A percentile compares a stretch with the other conserved stretches of the same genome.
Conservation (phyloP, 2,797 vertebrate species). For the Rhodeus uyekii region DNA sequence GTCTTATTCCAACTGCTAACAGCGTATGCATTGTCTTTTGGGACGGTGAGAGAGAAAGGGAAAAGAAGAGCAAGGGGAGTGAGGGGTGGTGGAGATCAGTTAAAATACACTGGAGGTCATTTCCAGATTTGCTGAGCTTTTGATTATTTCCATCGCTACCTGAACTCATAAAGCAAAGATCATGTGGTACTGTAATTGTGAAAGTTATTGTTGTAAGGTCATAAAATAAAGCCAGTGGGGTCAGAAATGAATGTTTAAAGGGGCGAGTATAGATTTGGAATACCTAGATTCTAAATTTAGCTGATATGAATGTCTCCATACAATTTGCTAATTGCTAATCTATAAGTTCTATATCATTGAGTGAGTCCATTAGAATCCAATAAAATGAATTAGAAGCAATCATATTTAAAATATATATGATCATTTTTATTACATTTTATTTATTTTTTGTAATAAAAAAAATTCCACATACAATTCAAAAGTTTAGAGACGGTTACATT, state of each 20-base stretch:
- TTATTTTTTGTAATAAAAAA: too few species aligned
- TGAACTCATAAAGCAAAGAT: neutral
- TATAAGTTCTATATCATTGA: too few species aligned
- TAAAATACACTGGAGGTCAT: neutral
- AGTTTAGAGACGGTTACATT: neutral
- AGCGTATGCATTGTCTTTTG: neutral
- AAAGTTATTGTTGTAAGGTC: neutral
- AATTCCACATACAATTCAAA: too few species aligned
- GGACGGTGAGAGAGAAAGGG: neutral
- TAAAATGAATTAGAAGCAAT: too few species aligned
- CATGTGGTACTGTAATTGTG: neutral
- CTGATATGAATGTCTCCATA: too few species aligned
- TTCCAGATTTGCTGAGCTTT: conserved; percentile 12
- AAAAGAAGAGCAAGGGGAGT: neutral
- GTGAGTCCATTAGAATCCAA: too few species aligned
- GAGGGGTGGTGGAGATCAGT: neutral
- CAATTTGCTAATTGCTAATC: too few species aligned
- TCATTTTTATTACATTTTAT: too few species aligned
- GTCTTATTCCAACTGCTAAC: neutral
- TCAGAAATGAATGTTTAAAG: too few species aligned
- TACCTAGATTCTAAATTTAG: too few species aligned
- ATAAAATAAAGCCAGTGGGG: neutral
- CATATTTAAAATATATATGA: too few species aligned
- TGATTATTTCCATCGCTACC: neutral
- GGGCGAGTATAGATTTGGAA: too few species aligned